phyloP scores from a whole-genome alignment of 2,113 vertebrate genomes.

The Triplophysa dalaica region DNA sequence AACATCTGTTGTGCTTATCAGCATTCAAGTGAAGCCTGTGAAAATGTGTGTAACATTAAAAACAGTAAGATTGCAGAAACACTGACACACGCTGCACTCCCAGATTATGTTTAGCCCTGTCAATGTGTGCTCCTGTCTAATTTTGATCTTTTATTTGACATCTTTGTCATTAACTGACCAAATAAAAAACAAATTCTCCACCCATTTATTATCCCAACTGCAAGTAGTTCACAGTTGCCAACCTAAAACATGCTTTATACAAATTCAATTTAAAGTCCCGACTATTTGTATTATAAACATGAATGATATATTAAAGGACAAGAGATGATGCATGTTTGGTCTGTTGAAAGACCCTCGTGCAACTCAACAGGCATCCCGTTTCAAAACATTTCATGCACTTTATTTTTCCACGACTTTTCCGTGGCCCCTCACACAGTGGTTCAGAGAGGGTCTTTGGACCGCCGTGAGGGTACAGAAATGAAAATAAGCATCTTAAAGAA shows the following conservation, averaged over 20 bases:
- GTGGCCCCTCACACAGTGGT: constrained; percentile 17
- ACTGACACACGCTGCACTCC: constrained; percentile 11
- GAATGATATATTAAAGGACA: neutral
- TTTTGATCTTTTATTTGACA: neutral
- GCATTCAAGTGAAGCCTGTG: constrained; percentile 36
- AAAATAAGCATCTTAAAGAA: constrained; percentile 43
- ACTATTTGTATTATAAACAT: neutral
- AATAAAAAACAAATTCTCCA: no score
- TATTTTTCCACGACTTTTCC: constrained; percentile 26
- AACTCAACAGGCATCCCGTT: neutral
- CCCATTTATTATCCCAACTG: no score
- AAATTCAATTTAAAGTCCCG: neutral
- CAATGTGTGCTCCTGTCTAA: neutral
- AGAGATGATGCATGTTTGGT: neutral
- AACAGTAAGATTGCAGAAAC: neutral
- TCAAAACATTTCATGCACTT: neutral
- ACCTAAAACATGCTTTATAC: no score
- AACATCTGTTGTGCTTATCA: constrained; percentile 46
- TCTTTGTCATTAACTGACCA: no score
- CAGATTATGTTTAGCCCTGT: constrained; percentile 24
- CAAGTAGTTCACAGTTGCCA: no score
- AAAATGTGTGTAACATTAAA: constrained; percentile 39
- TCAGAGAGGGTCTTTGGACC: neutral
- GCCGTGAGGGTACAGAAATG: constrained; percentile 25
- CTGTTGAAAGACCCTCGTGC: neutral